Evolutionary conservation across 2,797 vertebrate genomes (phyloP), one percentile per base, ranked within the genome.

Genomic region (Poecilia picta): DNA sequence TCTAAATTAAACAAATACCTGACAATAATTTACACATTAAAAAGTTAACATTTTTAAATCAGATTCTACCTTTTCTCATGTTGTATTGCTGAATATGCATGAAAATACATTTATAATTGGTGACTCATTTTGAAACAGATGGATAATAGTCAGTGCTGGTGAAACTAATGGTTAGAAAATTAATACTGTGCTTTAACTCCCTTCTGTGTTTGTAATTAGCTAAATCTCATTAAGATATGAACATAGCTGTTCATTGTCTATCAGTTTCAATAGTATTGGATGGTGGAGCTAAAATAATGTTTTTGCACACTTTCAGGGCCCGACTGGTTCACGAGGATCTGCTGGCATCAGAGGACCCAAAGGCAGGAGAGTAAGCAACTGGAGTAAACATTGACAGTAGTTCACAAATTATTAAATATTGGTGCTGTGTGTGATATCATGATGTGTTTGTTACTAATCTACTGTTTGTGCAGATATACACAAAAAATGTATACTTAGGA

Each of bases 261-360:
- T 47, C 74, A 57, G 16, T 57, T 53, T 80, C 0, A 4, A 45
- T 49, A 20, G 5, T 72, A 51, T 78, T 31, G 43, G 1, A 20
- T 0, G 33, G 53, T 73, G 8, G n/a, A 36, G 77, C 66, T 82
- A 15, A 75, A 2, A 36, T 8, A 71, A 5, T 73, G 51, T 73
- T n/a, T 49, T 84, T 74, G 73, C 23, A 62, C 53, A n/a, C 68
- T 82, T 46, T 87, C 89, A 99, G 98, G 98, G 98, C 76, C 94
- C 95, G 23, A 90, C 91, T 83, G 98, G 98, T 90, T 95, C 95
- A 74, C 94, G 85, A 51, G 98, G 98, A 76, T 88, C 89, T 0
- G 82, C 88, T 2, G 98, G 98, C 76, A 83, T 94, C 76, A 95
- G 96, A 90, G 98, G 98, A 82, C 74, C 94, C 3, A 98, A 98